Base-by-base conservation (phyloP, 2,113 vertebrate species). In the Eulacestoma nigropectus region DNA sequence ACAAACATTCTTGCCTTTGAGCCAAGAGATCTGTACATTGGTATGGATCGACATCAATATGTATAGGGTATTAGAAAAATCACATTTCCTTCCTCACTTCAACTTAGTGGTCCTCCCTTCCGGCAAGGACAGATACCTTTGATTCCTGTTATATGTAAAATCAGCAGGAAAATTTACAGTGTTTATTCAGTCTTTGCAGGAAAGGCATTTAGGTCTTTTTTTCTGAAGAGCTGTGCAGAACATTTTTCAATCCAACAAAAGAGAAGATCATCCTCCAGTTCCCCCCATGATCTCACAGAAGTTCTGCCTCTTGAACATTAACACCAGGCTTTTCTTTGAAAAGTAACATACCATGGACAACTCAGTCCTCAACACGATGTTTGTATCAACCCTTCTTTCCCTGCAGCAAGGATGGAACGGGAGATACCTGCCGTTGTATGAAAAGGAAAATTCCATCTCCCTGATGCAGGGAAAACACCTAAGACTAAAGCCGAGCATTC, bases 21-120 rank as follows among this genome's bases (percentile, higher is more conserved):
- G 56, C 32, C 47, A 63, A 67, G 56, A 84, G 41, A n/a, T 35
- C 35, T 41, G 10, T 49, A 53, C 18, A 3, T 29, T 46, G 35
- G 22, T 67, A 21, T 21, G 46, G 39, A 67, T 7, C 0, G 0
- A 35, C 41, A 49, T 52, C 7, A 53, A 1, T 30, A 41, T 6
- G 6, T 65, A 55, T 49, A 73, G 18, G 3, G 16, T 53, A 32
- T 65, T 19, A 62, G 50, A n/a, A 78, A 89, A 91, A 84, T 13
- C 29, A 14, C 20, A 33, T 84, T 67, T 33, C 5, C 2, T 44
- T 89, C n/a, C 17, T 74, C 6, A 0, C 32, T 64, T 91, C 68
- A 11, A 12, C 10, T 81, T 69, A 64, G 53, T 30, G 21, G 16
- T 57, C 37, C 63, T 76, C 27, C 15, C 44, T 59, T 55, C 11